phyloP scores from a whole-genome alignment of 2,113 vertebrate species.

The Bolborhynchus lineola region DNA sequence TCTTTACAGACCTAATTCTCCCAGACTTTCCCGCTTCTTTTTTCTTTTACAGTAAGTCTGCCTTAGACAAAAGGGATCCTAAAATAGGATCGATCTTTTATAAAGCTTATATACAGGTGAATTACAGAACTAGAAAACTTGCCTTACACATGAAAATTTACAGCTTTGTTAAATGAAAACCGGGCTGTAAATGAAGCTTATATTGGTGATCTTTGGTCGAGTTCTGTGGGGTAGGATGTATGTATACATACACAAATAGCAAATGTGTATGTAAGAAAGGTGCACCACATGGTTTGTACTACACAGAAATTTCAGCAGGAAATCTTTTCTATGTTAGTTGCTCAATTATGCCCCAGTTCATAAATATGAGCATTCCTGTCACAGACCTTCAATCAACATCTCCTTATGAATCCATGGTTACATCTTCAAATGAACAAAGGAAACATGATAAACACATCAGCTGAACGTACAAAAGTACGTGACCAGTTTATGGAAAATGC shows the following conservation, averaged over 20 bases:
- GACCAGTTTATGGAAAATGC: background rate
- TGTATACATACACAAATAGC: background rate
- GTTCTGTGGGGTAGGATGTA: background rate
- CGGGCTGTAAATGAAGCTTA: background rate
- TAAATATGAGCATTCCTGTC: background rate
- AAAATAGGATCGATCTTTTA: background rate
- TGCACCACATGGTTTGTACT: background rate
- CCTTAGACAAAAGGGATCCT: background rate
- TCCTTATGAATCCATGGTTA: background rate
- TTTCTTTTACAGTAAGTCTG: background rate
- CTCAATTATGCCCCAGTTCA: background rate
- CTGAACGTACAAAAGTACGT: background rate
- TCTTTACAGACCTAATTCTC: background rate
- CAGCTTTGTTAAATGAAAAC: background rate
- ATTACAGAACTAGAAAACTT: background rate
- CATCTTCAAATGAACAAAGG: background rate
- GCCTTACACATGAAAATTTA: background rate
- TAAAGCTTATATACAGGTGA: background rate
- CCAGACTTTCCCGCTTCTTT: accelerated
- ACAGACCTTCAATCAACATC: background rate
- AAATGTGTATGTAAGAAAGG: background rate
- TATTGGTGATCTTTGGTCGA: background rate
- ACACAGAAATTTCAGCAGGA: background rate
- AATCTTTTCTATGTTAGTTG: background rate
- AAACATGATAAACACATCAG: background rate